These are phyloP conservation scores for Phengaris arion DNA, from an alignment of 2,888 invertebrate species.

Conservation along the genomic window DNA sequence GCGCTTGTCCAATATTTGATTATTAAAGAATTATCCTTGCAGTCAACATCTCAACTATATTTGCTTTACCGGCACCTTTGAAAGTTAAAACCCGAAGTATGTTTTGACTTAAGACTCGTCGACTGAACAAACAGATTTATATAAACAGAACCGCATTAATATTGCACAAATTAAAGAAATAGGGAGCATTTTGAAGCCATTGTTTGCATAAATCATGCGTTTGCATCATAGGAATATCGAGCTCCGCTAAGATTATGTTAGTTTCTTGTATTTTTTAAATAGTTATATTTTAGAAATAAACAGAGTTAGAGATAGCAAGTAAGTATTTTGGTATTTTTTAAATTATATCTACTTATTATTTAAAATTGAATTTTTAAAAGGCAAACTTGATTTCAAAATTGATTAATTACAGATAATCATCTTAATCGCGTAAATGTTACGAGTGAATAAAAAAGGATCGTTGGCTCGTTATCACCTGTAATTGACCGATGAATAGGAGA, in stretches of 20 bases:
- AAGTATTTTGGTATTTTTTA: no score
- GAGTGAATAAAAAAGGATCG: slow-evolving; percentile 35
- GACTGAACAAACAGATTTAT: slow-evolving; percentile 64
- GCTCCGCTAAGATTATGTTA: slow-evolving; percentile 34
- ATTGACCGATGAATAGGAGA: slow-evolving; percentile 77
- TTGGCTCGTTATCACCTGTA: slow-evolving; percentile 66
- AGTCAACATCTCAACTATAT: slow-evolving; percentile 66
- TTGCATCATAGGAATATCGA: slow-evolving; percentile 56
- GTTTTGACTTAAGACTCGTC: slow-evolving; percentile 74
- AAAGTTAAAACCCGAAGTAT: slow-evolving; percentile 78
- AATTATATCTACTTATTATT: background rate
- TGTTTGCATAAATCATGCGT: slow-evolving; percentile 48
- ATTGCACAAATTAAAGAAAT: slow-evolving; percentile 73
- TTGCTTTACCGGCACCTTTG: slow-evolving; percentile 73
- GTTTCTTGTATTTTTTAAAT: background rate
- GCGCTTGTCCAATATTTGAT: slow-evolving; percentile 59
- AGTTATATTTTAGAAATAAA: background rate
- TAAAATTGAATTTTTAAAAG: background rate
- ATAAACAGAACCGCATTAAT: slow-evolving; percentile 69
- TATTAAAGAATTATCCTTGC: slow-evolving; percentile 65
- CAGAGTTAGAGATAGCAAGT: no score
- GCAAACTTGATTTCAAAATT: background rate
- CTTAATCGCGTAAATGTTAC: slow-evolving; percentile 19
- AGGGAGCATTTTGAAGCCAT: slow-evolving; percentile 67
- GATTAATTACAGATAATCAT: slow-evolving; percentile 13